A percentile compares a stretch with the other conserved stretches of the same genome.
phyloP scores from a whole-genome alignment of 2,888 invertebrate species.

The Anorthoa munda region DNA sequence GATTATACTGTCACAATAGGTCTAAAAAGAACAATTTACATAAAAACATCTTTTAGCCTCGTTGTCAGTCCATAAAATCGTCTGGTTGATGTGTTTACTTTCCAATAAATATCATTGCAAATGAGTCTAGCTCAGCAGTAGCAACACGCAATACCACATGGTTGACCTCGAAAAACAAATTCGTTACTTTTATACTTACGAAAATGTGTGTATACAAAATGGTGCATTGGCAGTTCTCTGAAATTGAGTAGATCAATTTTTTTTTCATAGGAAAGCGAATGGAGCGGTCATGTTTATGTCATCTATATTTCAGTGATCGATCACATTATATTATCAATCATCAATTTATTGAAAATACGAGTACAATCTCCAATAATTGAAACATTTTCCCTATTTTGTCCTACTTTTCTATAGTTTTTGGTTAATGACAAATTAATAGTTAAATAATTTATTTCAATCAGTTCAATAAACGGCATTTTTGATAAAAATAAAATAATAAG shows the following conservation, averaged over 20 bases:
- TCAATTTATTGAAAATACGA: background rate
- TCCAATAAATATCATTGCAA: conserved; percentile 45
- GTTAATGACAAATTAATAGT: no score
- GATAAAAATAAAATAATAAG: no score
- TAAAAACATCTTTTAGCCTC: conserved; percentile 16
- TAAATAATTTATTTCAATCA: no score
- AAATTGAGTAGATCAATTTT: conserved; percentile 15
- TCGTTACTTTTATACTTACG: conserved; percentile 11
- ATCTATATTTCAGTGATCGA: conserved; percentile 14
- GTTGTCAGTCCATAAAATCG: conserved; percentile 32
- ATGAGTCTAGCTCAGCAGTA: conserved; percentile 14
- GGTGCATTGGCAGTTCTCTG: conserved; percentile 7
- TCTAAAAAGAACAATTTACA: conserved; percentile 13
- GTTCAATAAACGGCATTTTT: no score
- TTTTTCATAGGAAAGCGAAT: conserved; percentile 2
- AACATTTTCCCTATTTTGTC: background rate
- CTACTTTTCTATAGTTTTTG: background rate
- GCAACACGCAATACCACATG: conserved; percentile 18
- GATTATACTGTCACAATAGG: background rate
- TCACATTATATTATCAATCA: background rate
- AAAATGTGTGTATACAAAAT: conserved; percentile 19
- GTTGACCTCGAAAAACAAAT: conserved; percentile 31
- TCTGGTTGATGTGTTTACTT: conserved; percentile 24
- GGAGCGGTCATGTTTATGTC: conserved; percentile 18
- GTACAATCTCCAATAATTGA: background rate